Conservation (phyloP, 2,113 vertebrate genomes). For the Siniperca knerii region DNA sequence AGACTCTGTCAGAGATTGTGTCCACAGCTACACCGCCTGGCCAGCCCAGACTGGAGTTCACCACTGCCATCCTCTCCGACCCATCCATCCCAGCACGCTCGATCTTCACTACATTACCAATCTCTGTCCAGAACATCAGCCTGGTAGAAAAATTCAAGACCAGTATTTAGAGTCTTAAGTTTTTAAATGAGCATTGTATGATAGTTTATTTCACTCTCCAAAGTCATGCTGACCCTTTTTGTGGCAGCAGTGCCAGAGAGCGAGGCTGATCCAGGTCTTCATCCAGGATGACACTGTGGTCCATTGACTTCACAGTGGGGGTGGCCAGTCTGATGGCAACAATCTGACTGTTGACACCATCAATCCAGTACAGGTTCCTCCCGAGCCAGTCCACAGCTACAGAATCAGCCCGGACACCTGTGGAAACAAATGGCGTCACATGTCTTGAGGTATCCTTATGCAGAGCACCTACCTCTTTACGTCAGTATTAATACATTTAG, state of each 20-base stretch:
- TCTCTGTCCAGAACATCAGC: conserved; percentile 94
- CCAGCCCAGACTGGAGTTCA: conserved; percentile 87
- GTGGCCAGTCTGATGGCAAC: conserved; percentile 82
- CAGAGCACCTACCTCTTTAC: not conserved
- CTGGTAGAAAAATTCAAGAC: conserved; percentile 67
- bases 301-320: conserved; percentile 67
- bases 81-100: conserved; percentile 93
- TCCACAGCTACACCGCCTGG: conserved; percentile 91
- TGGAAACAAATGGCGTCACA: not conserved
- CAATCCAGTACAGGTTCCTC: conserved; percentile 93
- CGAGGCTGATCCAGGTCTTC: conserved; percentile 87
- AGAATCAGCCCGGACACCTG: conserved; percentile 89
- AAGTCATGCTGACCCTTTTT: conserved; percentile 85
- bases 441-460: accelerated
- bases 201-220: not conserved
- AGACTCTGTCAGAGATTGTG: conserved; percentile 84
- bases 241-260: conserved; percentile 88
- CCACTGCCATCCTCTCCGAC: conserved; percentile 80
- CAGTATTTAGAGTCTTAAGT: not conserved
- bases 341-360: conserved; percentile 86
- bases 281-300: conserved; percentile 86
- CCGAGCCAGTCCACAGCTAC: conserved; percentile 93
- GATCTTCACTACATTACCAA: conserved; percentile 86
- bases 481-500: not conserved
- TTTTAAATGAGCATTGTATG: not conserved